Percentiles rank a stretch among this genome's conserved stretches.
These are phyloP conservation scores for Acanthosepion lycidas DNA, from an alignment of 2,888 invertebrate species.

Conservation along the genomic window DNA sequence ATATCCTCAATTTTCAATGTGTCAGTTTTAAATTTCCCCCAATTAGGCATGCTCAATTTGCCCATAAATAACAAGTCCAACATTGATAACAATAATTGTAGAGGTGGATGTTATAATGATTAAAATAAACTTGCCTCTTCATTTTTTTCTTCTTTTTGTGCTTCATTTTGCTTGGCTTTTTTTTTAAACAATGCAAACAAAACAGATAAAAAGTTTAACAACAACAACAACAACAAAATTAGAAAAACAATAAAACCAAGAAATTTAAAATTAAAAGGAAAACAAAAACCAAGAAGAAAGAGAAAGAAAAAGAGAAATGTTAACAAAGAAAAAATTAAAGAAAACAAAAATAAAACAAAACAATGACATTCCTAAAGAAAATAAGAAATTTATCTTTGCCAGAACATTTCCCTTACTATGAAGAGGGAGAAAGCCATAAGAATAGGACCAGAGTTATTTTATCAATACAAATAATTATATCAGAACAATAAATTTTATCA, in stretches of 20 bases:
- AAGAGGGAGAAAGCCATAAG: background rate
- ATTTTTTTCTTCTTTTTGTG: background rate
- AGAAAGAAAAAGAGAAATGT: background rate
- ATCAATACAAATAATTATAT: conserved; percentile 22
- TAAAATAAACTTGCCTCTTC: conserved; percentile 23
- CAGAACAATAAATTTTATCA: conserved; percentile 21
- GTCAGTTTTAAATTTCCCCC: background rate
- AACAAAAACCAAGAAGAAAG: background rate
- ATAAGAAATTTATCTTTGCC: background rate
- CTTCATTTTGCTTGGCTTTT: background rate
- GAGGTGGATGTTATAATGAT: conserved; percentile 21
- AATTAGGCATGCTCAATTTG: conserved; percentile 33
- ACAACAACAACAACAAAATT: conserved; percentile 10
- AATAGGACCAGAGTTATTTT: background rate
- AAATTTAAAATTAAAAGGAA: background rate
- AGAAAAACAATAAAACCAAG: background rate
- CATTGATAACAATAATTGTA: conserved; percentile 22
- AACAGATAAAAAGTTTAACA: background rate
- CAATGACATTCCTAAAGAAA: background rate
- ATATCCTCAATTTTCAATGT: background rate
- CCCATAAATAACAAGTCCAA: conserved; percentile 23
- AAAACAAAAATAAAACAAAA: background rate
- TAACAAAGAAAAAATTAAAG: background rate
- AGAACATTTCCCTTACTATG: background rate
- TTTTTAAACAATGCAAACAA: background rate